These are phyloP conservation scores for Agrilus cyanescens DNA, from an alignment of 2,888 invertebrate species.

Conservation along the genomic window DNA sequence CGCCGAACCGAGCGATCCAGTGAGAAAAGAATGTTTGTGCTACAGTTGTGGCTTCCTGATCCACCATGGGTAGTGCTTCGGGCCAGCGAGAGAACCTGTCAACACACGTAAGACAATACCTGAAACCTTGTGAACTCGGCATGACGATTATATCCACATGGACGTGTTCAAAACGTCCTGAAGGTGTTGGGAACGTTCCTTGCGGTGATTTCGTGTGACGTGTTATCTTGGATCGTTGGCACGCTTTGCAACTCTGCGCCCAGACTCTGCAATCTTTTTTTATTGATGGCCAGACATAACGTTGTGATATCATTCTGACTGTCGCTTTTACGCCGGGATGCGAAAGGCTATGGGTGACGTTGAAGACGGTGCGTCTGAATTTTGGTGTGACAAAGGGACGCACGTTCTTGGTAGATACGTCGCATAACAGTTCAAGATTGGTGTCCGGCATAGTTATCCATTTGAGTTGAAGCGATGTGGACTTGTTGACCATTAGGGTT, in stretches of 20 bases:
- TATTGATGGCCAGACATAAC: constrained; percentile 1
- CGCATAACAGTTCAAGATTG: constrained; percentile 1
- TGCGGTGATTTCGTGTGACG: not conserved
- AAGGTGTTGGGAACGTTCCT: not conserved
- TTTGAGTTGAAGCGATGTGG: no score
- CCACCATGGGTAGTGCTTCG: no score
- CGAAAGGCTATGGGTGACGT: not conserved
- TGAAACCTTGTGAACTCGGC: no score
- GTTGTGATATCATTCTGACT: not conserved
- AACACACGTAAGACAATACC: no score
- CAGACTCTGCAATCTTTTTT: not conserved
- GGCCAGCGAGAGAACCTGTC: no score
- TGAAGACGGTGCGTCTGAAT: not conserved
- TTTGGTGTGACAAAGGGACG: not conserved
- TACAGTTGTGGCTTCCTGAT: no score
- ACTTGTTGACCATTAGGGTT: no score
- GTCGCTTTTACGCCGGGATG: constrained; percentile 3
- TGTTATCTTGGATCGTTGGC: constrained; percentile 1
- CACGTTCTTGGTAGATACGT: not conserved
- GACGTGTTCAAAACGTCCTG: no score
- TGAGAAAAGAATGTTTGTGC: no score
- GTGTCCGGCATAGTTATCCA: no score
- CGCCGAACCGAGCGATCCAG: no score
- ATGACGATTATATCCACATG: no score
- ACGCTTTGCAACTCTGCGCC: constrained; percentile 2